Evolutionary conservation across 2,888 invertebrate genomes (phyloP), one percentile per base, ranked within the genome.

Genomic region (Calliopum simillimum): DNA sequence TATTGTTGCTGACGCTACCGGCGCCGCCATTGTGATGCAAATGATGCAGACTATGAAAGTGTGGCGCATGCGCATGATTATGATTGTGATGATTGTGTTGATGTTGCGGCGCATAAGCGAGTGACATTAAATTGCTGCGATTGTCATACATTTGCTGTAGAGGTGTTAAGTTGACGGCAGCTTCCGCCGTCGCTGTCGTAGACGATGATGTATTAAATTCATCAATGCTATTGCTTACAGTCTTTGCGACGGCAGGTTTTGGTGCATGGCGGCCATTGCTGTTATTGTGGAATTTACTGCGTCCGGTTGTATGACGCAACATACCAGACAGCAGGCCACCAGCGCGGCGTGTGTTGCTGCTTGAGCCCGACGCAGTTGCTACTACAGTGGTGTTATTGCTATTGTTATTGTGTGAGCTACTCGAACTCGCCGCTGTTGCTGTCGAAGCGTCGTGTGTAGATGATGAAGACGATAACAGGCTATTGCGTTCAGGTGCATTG

Each of bases 381-480:
- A 70, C 67, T 49, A 70, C 67, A 62, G 11, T 23, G 12, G n/a
- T 66, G 16, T 46, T 68, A 41, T 33, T 58, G 46, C 69, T 73
- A 68, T 78, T 79, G 59, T 77, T 78, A 41, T 79, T 78, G 41
- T 75, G 73, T 14, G 76, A 76, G 5, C 77, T 76, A 68, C 66
- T 69, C 11, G 79, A 77, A 4, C 81, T 80, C 0, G 79, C 79
- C 0, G 82, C 83, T 11, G 83, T 84, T 4, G 82, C 81, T 21
- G 82, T 81, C 4, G 82, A 79, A 4, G 80, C 78, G 69, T 84
- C 84, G 63, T 83, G 83, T 2, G 79, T 81, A 0, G 85, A 85
- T 1, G 86, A 85, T n/a, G 83, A 82, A 19, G 84, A 83, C 43
- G 84, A 84, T 25, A 86, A 76, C 25, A 86, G 78, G 41, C 86